phyloP scores from a whole-genome alignment of 2,113 vertebrate genomes.

The Oryctolagus cuniculus region DNA sequence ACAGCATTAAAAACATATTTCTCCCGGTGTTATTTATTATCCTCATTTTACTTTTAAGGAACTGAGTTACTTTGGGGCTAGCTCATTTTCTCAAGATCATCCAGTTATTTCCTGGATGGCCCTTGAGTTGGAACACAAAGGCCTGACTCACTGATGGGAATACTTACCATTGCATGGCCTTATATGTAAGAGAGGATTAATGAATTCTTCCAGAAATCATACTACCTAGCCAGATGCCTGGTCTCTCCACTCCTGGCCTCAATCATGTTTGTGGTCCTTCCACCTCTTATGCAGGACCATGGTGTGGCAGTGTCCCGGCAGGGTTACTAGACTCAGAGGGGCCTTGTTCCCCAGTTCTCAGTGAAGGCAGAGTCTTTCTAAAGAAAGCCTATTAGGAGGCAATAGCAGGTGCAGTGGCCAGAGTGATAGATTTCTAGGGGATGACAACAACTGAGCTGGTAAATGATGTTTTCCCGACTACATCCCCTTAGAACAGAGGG shows the following conservation, averaged over 20 bases:
- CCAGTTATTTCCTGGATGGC: background rate
- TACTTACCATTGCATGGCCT: background rate
- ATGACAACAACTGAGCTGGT: background rate
- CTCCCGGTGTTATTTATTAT: background rate
- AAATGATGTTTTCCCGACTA: background rate
- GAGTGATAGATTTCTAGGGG: background rate
- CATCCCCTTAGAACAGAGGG: background rate
- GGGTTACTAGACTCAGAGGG: background rate
- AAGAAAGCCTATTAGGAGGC: background rate
- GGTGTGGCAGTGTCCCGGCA: background rate
- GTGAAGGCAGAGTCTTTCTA: background rate
- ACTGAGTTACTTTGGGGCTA: background rate
- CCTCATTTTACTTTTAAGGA: conserved; percentile 20
- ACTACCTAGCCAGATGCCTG: too few species aligned
- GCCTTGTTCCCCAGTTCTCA: background rate
- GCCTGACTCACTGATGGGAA: background rate
- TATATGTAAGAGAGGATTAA: background rate
- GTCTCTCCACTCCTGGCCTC: background rate
- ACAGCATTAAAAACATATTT: background rate
- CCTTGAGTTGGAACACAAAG: background rate
- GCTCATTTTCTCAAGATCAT: background rate
- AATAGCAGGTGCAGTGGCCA: rapidly evolving
- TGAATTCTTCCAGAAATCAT: background rate
- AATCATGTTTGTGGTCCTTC: background rate
- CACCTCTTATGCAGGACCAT: background rate